Conservation (phyloP, 2,888 invertebrate species). For the Nephrotoma appendiculata region DNA sequence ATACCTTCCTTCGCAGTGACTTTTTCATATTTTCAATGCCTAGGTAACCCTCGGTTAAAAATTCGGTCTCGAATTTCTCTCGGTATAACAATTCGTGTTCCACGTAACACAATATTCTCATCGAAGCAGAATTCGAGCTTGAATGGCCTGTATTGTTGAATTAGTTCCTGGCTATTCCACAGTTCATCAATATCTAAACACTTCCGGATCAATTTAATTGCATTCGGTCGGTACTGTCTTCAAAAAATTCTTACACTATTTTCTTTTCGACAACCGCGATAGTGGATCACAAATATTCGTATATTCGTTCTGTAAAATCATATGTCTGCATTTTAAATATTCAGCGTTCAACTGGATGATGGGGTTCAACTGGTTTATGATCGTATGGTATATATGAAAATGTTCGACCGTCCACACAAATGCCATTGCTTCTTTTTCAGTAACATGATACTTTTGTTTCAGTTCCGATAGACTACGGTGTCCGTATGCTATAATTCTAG, state of each 20-base stretch:
- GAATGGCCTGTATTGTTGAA: not conserved
- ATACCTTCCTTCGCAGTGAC: too few species aligned
- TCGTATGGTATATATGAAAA: not conserved
- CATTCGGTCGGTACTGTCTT: too few species aligned
- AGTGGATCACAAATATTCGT: too few species aligned
- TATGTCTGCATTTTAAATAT: too few species aligned
- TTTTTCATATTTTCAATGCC: too few species aligned
- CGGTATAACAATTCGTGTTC: not conserved
- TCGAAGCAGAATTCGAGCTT: not conserved
- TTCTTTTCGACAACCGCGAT: too few species aligned
- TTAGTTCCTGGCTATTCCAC: not conserved
- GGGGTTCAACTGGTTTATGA: too few species aligned
- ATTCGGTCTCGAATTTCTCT: not conserved
- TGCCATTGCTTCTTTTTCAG: not conserved
- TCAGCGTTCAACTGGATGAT: too few species aligned
- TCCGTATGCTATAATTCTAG: not conserved
- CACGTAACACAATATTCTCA: not conserved
- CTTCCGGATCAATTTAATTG: not conserved
- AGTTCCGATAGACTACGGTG: not conserved
- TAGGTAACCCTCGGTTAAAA: not conserved
- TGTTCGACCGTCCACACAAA: not conserved
- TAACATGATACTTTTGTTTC: not conserved
- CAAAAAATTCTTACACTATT: too few species aligned
- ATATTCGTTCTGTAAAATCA: too few species aligned
- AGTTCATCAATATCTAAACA: not conserved